phyloP scores from a whole-genome alignment of 2,797 vertebrate species.

The Takifugu rubripes region DNA sequence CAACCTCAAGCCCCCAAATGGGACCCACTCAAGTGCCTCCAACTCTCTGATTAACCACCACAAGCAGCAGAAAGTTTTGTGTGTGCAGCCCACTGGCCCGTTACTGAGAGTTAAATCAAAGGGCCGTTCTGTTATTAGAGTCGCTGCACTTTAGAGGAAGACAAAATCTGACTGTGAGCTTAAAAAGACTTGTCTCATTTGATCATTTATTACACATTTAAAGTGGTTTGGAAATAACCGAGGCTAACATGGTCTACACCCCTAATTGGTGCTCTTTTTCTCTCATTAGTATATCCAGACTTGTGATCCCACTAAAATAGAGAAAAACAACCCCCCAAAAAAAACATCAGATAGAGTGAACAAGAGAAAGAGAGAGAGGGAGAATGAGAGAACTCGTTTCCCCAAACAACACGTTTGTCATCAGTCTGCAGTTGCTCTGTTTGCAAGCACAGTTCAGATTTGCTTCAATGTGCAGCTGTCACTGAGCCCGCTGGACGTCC shows the following conservation, averaged over 20 bases:
- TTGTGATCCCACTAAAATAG: conserved; percentile 72
- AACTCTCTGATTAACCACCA: conserved; percentile 69
- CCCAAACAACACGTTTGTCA: conserved; percentile 78
- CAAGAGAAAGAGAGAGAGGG: not conserved
- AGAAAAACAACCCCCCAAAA: conserved; percentile 26
- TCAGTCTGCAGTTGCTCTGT: conserved; percentile 75
- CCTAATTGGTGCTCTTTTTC: conserved; percentile 77
- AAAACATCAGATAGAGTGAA: conserved; percentile 1
- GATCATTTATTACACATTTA: conserved; percentile 84
- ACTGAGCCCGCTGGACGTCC: conserved; percentile 69
- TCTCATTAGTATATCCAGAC: conserved; percentile 77
- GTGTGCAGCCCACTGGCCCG: conserved; percentile 55
- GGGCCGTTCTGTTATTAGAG: conserved; percentile 75
- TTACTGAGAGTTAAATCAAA: conserved; percentile 71
- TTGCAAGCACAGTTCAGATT: conserved; percentile 70
- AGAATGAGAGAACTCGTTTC: conserved; percentile 47
- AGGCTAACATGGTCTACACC: conserved; percentile 72
- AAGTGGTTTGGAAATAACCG: conserved; percentile 79
- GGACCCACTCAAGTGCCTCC: conserved; percentile 60
- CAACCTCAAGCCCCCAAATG: conserved; percentile 23
- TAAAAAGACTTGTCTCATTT: conserved; percentile 79
- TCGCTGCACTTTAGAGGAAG: conserved; percentile 72
- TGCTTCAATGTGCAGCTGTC: conserved; percentile 72
- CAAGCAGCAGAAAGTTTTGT: conserved; percentile 67
- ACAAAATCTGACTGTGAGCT: conserved; percentile 75